These are phyloP conservation scores for Heliconius himera DNA, from an alignment of 1,140 invertebrate genomes.

Conservation along the genomic window DNA sequence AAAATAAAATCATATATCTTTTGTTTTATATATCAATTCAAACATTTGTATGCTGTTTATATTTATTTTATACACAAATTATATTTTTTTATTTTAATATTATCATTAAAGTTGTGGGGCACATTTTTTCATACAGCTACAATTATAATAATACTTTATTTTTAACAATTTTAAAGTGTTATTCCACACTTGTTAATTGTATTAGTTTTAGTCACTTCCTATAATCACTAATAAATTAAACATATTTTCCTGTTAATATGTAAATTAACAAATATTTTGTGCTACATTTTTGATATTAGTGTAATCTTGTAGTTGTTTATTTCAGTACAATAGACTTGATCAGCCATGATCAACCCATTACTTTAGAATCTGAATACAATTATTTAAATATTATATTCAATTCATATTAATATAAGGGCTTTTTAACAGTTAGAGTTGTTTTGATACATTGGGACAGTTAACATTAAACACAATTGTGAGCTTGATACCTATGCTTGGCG, in stretches of 20 bases:
- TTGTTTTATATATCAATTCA: background rate
- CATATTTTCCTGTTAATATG: background rate
- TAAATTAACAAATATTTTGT: background rate
- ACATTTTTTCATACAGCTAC: too few species aligned
- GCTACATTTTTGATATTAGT: background rate
- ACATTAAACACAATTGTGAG: too few species aligned
- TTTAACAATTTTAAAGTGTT: background rate
- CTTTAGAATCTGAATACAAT: too few species aligned
- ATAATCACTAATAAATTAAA: background rate
- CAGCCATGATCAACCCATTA: too few species aligned
- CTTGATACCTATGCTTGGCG: too few species aligned
- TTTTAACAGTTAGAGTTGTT: too few species aligned
- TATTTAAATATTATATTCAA: too few species aligned
- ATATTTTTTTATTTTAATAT: background rate
- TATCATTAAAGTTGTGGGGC: background rate
- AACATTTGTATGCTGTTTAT: background rate
- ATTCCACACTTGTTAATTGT: too few species aligned
- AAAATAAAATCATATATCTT: background rate
- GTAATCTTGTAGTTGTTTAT: background rate
- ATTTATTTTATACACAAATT: background rate
- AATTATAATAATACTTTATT: background rate
- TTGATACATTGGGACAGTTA: too few species aligned
- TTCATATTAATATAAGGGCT: too few species aligned
- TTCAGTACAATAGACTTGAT: background rate
- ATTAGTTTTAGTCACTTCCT: background rate